Percentiles rank a stretch among this genome's conserved stretches.
Conservation (phyloP, 2,797 vertebrate genomes). For the Dermochelys coriacea region DNA sequence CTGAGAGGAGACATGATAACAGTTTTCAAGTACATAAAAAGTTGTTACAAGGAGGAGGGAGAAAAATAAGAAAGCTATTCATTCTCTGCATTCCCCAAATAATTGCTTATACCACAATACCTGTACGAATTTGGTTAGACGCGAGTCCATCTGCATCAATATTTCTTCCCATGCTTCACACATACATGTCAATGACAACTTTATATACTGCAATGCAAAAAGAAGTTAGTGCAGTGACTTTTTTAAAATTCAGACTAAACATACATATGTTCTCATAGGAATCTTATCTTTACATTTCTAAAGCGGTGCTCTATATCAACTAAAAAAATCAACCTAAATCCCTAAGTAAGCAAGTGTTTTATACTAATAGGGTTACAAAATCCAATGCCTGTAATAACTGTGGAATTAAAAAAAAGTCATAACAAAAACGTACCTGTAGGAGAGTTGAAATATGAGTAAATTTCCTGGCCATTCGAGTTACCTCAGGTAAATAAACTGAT, state of each 20-base stretch:
- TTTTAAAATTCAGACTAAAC: not conserved
- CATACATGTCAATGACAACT: conserved; percentile 95
- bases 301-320: not conserved
- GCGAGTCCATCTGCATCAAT: conserved; percentile 97
- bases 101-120: conserved; percentile 72
- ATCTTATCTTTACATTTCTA: not conserved
- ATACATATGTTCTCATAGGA: not conserved
- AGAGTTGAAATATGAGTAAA: conserved; percentile 99
- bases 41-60: no score
- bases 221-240: not conserved
- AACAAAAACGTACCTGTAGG: conserved; percentile 84
- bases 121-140: conserved; percentile 98
- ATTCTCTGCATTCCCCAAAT: not conserved
- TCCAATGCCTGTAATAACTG: not conserved
- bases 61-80: not conserved
- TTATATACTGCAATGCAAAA: conserved; percentile 86
- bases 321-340: not conserved
- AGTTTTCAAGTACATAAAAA: no score
- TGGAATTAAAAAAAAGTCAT: not conserved
- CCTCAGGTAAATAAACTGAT: conserved; percentile 93
- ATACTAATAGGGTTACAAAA: not conserved
- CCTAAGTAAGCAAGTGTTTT: not conserved
- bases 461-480: conserved; percentile 97
- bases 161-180: conserved; percentile 99
- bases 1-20: no score